Conservation (phyloP, 1,140 invertebrate genomes). For the Monochamus saltuarius region DNA sequence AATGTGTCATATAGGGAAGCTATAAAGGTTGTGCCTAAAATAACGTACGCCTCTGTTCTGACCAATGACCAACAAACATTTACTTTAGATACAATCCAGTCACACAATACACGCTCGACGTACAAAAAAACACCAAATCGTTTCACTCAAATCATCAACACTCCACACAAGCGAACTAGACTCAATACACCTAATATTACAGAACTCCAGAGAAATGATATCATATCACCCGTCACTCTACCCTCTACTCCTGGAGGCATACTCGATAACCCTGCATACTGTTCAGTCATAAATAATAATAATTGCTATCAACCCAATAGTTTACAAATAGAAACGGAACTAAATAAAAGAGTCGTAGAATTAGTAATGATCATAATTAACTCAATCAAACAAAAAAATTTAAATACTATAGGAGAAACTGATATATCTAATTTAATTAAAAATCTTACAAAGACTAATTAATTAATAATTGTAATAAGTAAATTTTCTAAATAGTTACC, state of each 20-base stretch:
- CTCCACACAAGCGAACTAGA: neutral
- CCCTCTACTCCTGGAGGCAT: too few relatives aligned
- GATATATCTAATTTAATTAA: neutral
- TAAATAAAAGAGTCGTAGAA: too few relatives aligned
- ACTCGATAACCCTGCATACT: too few relatives aligned
- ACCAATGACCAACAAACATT: neutral
- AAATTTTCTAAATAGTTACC: too few relatives aligned
- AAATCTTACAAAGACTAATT: neutral
- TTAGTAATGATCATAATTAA: neutral
- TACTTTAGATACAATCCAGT: too few relatives aligned
- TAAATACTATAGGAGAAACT: neutral
- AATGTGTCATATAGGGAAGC: constrained; percentile 7
- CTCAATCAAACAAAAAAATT: neutral
- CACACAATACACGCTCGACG: too few relatives aligned
- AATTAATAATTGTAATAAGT: too few relatives aligned
- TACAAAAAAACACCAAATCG: too few relatives aligned
- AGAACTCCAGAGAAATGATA: neutral
- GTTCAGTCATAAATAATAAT: too few relatives aligned
- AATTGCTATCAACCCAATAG: too few relatives aligned
- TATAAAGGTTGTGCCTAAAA: neutral
- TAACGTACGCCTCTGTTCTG: neutral
- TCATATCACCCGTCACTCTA: too few relatives aligned
- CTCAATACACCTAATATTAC: neutral
- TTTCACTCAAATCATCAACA: neutral
- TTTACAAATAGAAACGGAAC: too few relatives aligned